phyloP scores from a whole-genome alignment of 2,797 vertebrate genomes.

The Benthosema pterotum region DNA sequence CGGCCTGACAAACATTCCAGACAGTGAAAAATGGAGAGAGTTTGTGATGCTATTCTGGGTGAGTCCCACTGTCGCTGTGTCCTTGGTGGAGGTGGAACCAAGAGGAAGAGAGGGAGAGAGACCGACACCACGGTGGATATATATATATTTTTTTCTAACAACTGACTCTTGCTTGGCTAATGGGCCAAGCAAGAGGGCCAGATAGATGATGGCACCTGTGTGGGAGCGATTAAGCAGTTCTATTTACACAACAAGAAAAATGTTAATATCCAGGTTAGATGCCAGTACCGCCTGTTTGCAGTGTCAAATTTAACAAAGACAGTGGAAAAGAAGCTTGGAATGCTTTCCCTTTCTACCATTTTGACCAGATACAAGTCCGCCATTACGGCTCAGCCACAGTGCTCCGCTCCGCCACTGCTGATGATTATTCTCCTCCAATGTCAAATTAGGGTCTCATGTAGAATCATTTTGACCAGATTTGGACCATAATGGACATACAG shows the following conservation, averaged over 20 bases:
- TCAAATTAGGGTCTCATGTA: too few relatives aligned
- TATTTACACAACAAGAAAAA: constrained; percentile 26
- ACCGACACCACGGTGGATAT: constrained; percentile 59
- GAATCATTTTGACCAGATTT: too few relatives aligned
- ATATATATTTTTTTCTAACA: constrained; percentile 67
- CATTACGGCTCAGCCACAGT: too few relatives aligned
- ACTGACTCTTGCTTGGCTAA: constrained; percentile 64
- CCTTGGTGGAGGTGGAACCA: constrained; percentile 57
- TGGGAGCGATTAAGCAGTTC: constrained; percentile 6
- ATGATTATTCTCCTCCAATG: too few relatives aligned
- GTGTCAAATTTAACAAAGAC: too few relatives aligned
- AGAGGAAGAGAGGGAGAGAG: constrained; percentile 20
- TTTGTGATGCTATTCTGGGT: constrained; percentile 31
- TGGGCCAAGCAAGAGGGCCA: constrained; percentile 56
- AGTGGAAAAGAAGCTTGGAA: too few relatives aligned
- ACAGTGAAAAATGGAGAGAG: background rate
- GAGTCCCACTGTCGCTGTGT: constrained; percentile 43
- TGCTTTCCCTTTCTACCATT: too few relatives aligned
- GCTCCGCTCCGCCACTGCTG: too few relatives aligned
- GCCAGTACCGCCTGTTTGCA: too few relatives aligned
- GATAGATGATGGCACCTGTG: constrained; percentile 47
- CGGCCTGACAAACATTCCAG: constrained; percentile 19
- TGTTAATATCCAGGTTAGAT: too few relatives aligned
- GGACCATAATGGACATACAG: too few relatives aligned
- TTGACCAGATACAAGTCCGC: too few relatives aligned